phyloP scores from a whole-genome alignment of 1,140 invertebrate genomes.

The Arion vulgaris region DNA sequence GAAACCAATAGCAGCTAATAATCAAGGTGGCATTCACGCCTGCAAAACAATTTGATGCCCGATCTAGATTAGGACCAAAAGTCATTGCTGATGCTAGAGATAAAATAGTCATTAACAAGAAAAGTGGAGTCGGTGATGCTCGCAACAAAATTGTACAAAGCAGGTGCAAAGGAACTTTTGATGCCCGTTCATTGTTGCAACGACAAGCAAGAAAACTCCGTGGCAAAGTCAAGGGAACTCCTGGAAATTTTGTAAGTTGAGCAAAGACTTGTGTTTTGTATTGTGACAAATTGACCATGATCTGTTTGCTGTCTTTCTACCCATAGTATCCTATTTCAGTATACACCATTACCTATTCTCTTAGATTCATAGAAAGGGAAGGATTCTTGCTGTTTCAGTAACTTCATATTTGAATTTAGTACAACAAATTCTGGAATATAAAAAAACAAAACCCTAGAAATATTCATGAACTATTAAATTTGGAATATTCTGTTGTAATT shows the following conservation, averaged over 20 bases:
- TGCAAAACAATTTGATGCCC: constrained; percentile 23
- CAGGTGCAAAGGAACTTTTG: constrained; percentile 44
- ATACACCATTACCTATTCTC: too few relatives aligned
- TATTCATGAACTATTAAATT: too few relatives aligned
- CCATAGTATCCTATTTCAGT: too few relatives aligned
- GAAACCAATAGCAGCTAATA: neutral
- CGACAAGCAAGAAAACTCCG: constrained; percentile 18
- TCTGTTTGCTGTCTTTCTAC: too few relatives aligned
- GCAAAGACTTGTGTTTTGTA: too few relatives aligned
- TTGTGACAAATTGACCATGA: too few relatives aligned
- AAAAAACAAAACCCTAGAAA: too few relatives aligned
- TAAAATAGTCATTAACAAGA: constrained; percentile 50
- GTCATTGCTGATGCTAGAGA: constrained; percentile 49
- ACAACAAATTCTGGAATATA: too few relatives aligned
- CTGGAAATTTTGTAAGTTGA: constrained; percentile 1
- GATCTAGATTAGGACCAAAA: constrained; percentile 17
- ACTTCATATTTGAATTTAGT: too few relatives aligned
- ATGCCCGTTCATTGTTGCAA: constrained; percentile 44
- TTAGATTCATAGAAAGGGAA: too few relatives aligned
- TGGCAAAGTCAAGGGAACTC: neutral
- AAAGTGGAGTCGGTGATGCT: constrained; percentile 43
- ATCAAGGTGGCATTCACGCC: neutral
- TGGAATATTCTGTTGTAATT: too few relatives aligned
- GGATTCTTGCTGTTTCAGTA: too few relatives aligned
- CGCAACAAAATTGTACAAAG: constrained; percentile 44